A percentile compares a stretch with the other conserved stretches of the same genome.
These are phyloP conservation scores for Napeogenes inachia DNA, from an alignment of 2,888 invertebrate genomes.

Conservation along the genomic window DNA sequence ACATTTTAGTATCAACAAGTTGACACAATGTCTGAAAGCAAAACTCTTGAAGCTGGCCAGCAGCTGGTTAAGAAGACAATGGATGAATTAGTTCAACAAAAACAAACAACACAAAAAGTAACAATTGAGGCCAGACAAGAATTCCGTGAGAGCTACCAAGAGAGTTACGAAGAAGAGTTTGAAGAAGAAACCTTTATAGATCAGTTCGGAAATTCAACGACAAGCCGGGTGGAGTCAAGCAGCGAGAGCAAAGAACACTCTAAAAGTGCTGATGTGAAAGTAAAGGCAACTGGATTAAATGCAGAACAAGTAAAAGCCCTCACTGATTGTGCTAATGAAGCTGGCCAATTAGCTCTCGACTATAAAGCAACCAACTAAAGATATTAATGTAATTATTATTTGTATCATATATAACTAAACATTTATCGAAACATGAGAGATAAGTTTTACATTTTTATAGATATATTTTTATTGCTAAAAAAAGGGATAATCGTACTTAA, in stretches of 20 bases:
- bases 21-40: constrained; percentile 59
- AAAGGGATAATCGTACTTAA: background rate
- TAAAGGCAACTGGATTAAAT: constrained; percentile 69
- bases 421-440: too few species aligned
- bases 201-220: constrained; percentile 65
- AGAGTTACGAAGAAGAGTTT: constrained; percentile 72
- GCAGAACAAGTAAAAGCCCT: constrained; percentile 69
- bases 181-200: constrained; percentile 72
- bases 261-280: constrained; percentile 69
- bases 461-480: constrained; percentile 1
- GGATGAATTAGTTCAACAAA: constrained; percentile 66
- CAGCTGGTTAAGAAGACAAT: constrained; percentile 70
- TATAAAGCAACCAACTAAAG: constrained; percentile 66
- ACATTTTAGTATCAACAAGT: constrained; percentile 20
- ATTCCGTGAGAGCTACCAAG: constrained; percentile 66
- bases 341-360: constrained; percentile 71
- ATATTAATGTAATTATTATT: constrained; percentile 45
- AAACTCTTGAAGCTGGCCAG: constrained; percentile 65
- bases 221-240: constrained; percentile 68
- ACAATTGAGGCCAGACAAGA: constrained; percentile 72
- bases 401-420: constrained; percentile 8
- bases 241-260: constrained; percentile 72
- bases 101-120: constrained; percentile 61
- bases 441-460: too few species aligned
- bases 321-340: constrained; percentile 70